Evolutionary conservation across 2,888 invertebrate genomes (phyloP), one percentile per base, ranked within the genome.

Genomic region (Nasonia oneida): DNA sequence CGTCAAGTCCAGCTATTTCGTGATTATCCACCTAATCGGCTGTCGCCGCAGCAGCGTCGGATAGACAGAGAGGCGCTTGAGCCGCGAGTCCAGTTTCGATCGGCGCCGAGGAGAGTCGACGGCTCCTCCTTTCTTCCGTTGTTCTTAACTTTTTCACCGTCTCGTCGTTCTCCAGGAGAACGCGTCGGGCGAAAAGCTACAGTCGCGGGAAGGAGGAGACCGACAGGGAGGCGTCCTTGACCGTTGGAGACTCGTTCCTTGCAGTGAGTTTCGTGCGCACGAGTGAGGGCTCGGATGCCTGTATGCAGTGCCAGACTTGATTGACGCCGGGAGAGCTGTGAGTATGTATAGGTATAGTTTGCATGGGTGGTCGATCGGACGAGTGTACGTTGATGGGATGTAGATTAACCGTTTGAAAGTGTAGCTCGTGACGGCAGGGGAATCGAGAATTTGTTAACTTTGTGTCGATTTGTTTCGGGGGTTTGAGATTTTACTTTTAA

Each of bases 11-110:
- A 67, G 85, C 81, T 76, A 85, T 71, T 81, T 85, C 53, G 82
- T 67, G 73, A 82, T 85, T 82, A 82, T 78, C 42, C 33, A 67
- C n/a, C 82, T 74, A 82, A 85, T 78, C 81, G 82, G 33, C 78
- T 23, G 5, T 39, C 67, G 67, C 67, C 84, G 79, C 5, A 10
- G 64, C 10, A 29, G 47, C 29, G n/a, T 2, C 29, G 29, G 37
- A 50, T 15, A 39, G 39, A 78, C 18, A 64, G 39, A 37, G 29
- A 29, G 42, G 23, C 12, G 5, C 64, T 74, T 14, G 47, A 23
- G 39, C 12, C 23, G 33, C 50, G 47, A 18, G 33, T 71, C 64
- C 85, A 85, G 85, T 82, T 82, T 67, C 82, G 85, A 85, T 67
- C 82, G 85, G 64, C 78, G 78, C 12, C 74, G 83, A 42, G 50